Evolutionary conservation across 2,113 vertebrate species (phyloP).

Genomic region (Alectura lathami): DNA sequence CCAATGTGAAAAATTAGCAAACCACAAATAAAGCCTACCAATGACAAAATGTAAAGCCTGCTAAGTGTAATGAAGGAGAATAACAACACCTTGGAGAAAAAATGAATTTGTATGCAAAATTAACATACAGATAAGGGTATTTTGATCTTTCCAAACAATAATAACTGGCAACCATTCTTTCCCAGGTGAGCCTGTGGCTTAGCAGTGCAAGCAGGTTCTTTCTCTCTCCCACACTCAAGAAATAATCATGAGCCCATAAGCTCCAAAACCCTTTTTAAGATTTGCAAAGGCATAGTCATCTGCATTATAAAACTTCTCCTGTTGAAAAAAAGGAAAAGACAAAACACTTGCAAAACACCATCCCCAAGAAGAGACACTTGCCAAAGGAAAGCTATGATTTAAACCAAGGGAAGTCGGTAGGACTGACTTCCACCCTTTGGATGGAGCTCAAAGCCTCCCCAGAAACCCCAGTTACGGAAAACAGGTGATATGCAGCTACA

Average conservation of each 20-base stretch:
- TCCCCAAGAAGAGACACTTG: not conserved
- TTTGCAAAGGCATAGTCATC: not conserved
- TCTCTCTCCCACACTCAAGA: not conserved
- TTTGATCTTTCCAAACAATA: constrained; percentile 42
- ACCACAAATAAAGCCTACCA: constrained; percentile 5
- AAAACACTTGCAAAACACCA: not conserved
- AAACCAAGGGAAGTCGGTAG: not conserved
- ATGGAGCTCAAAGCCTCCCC: not conserved
- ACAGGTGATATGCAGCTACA: not conserved
- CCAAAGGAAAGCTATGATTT: not conserved
- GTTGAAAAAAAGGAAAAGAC: not conserved
- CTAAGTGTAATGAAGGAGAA: constrained; percentile 38
- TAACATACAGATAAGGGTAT: not conserved
- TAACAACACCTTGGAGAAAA: constrained; percentile 16
- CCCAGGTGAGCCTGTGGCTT: constrained; percentile 41
- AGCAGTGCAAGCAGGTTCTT: constrained; percentile 5
- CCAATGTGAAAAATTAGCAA: not conserved
- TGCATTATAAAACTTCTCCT: not conserved
- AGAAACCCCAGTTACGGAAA: not conserved
- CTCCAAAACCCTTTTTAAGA: not conserved
- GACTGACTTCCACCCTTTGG: not conserved
- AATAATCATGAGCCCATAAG: constrained; percentile 38
- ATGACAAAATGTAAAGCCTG: not conserved
- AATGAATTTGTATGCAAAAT: constrained; percentile 40
- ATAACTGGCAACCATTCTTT: constrained; percentile 51